Evolutionary conservation across 2,888 invertebrate genomes (phyloP).

Genomic region (Lasioglossum calceatum): DNA sequence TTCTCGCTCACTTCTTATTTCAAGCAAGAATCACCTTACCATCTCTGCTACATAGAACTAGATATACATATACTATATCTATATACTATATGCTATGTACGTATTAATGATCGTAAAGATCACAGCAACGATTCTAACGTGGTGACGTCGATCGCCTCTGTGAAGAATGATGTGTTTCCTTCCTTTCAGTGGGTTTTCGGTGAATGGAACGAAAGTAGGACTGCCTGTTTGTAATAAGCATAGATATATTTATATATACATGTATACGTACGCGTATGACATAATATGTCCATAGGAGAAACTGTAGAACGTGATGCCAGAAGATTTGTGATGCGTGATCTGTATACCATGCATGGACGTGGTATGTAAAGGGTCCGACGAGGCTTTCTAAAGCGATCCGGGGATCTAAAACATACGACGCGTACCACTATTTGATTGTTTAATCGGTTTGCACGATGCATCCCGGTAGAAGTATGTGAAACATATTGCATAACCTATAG

Average conservation of each 20-base stretch:
- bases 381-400: background rate
- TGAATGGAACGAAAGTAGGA: conserved; percentile 64
- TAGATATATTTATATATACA: conserved; percentile 35
- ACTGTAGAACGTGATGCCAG: conserved; percentile 46
- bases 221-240: conserved; percentile 57
- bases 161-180: conserved; percentile 46
- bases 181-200: conserved; percentile 54
- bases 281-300: conserved; percentile 35
- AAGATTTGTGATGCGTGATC: conserved; percentile 23
- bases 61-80: conserved; percentile 7
- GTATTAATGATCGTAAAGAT: background rate
- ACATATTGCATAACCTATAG: conserved; percentile 1
- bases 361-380: conserved; percentile 15
- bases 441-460: conserved; percentile 34
- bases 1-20: conserved; percentile 65
- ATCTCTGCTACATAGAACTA: conserved; percentile 49
- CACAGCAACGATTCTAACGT: background rate
- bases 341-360: conserved; percentile 50
- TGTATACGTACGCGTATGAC: background rate
- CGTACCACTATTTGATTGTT: conserved; percentile 22
- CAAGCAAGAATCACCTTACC: conserved; percentile 60
- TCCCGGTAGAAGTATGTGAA: conserved; percentile 11
- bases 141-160: conserved; percentile 16
- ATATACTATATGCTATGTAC: background rate
- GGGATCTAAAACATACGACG: background rate